Evolutionary conservation across 1,140 invertebrate species (phyloP), one percentile per base, ranked within the genome.

Genomic region (Drosophila ambigua): DNA sequence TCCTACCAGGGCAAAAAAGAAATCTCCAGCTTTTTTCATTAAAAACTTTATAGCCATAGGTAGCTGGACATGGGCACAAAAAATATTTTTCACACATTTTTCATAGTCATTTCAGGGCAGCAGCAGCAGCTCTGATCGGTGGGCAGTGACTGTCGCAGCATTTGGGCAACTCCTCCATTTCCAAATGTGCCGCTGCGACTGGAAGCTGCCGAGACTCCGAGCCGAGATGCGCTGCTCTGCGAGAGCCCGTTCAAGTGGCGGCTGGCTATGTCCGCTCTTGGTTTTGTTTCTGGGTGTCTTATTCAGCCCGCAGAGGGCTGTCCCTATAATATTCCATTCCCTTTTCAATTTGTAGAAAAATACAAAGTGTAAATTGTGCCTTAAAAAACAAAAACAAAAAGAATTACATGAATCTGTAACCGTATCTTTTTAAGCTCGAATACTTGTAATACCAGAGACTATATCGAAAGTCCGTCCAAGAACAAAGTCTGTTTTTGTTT

Each of bases 41-140:
- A 77, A 85, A 80, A 85, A 77, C 60, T 69, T 53, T 62, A 72
- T 68, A 53, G 75, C 54, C 73, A 80, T 68, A 80, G 73, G 81
- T 80, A 85, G 54, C 76, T 79, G 79, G 82, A 71, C 81, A 63
- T 76, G 66, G 73, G 62, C 69, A 67, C 45, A 88, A 80, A 84
- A 90, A 90, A 79, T 82, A 81, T 90, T 91, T 71, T 91, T 91
- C 90, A 91, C 90, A 91, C 90, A 91, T 91, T 91, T 91, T 91
- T 91, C 90, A 91, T 91, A 90, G 90, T 91, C 82, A 91, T 85
- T 71, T 76, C 79, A 73, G 65, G 72, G 76, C 68, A 73, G 64
- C 60, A 57, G 35, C 35, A 13, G 35, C 35, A 13, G 35, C 35
- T 39, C 35, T 11, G 35, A 39, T 39, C 82, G 54, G 81, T 87